Percentiles rank a stretch among this genome's conserved stretches.
These are phyloP conservation scores for Drosophila murphyi DNA, from an alignment of 1,140 invertebrate genomes.

Conservation along the genomic window DNA sequence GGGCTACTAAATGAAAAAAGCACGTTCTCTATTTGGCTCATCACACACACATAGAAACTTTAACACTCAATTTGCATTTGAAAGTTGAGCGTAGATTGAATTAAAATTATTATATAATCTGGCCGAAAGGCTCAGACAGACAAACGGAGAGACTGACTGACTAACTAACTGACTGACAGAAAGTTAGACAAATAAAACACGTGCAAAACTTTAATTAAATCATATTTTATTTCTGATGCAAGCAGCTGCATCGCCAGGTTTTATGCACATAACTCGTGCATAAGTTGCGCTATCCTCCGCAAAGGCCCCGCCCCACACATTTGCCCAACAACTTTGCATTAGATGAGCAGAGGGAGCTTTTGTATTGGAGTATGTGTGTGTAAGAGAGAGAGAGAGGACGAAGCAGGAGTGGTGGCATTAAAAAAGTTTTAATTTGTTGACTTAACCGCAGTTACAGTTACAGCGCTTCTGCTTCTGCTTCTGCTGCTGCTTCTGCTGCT, in stretches of 20 bases:
- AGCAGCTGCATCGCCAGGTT: slow-evolving; percentile 37
- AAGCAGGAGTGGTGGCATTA: slow-evolving; percentile 15
- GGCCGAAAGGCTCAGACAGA: slow-evolving; percentile 43
- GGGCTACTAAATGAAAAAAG: slow-evolving; percentile 38
- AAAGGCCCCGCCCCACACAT: slow-evolving; percentile 45
- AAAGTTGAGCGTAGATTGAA: slow-evolving; percentile 63
- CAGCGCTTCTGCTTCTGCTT: slow-evolving; percentile 19
- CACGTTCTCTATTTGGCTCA: slow-evolving; percentile 1
- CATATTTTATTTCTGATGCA: slow-evolving; percentile 66
- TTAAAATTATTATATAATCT: slow-evolving; percentile 74
- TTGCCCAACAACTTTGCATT: slow-evolving; percentile 35
- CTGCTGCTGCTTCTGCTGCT: slow-evolving; percentile 4
- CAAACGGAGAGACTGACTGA: not conserved
- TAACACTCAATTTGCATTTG: slow-evolving; percentile 41
- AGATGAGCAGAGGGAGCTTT: slow-evolving; percentile 18
- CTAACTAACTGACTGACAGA: slow-evolving; percentile 19
- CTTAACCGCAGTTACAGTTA: slow-evolving; percentile 82
- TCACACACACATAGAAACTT: not conserved
- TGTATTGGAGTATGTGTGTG: not conserved
- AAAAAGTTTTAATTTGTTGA: slow-evolving; percentile 83
- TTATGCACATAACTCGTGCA: slow-evolving; percentile 74
- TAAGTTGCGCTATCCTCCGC: slow-evolving; percentile 52
- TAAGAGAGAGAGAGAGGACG: too few species aligned
- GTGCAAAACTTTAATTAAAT: slow-evolving; percentile 81
- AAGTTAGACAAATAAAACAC: slow-evolving; percentile 46